A percentile compares a stretch with the other conserved stretches of the same genome.
phyloP scores from a whole-genome alignment of 1,140 invertebrate genomes.

The Psix sp. region DNA sequence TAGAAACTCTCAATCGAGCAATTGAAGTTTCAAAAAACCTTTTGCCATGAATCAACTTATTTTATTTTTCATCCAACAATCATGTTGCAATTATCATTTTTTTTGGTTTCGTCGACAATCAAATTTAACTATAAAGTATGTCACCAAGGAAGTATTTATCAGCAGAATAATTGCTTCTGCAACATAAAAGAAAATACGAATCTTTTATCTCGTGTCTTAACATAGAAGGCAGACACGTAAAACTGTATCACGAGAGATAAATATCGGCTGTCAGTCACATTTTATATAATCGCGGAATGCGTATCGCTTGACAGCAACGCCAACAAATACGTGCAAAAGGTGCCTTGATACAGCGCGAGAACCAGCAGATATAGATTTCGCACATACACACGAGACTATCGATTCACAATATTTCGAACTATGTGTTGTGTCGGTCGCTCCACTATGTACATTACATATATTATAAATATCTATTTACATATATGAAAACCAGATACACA shows the following conservation, averaged over 20 bases:
- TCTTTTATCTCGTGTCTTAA: too few relatives aligned
- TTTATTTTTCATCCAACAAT: too few relatives aligned
- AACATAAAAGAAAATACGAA: too few relatives aligned
- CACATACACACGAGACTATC: slow-evolving; percentile 53
- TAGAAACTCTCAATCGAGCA: too few relatives aligned
- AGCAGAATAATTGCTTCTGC: too few relatives aligned
- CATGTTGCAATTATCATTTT: too few relatives aligned
- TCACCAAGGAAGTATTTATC: too few relatives aligned
- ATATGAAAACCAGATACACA: slow-evolving; percentile 28
- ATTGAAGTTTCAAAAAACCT: too few relatives aligned
- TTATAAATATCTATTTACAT: too few relatives aligned
- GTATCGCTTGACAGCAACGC: slow-evolving; percentile 45
- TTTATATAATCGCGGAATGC: slow-evolving; percentile 45
- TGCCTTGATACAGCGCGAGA: slow-evolving; percentile 32
- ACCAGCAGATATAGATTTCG: slow-evolving; percentile 41
- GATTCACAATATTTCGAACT: slow-evolving; percentile 50
- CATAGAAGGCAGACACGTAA: slow-evolving; percentile 31
- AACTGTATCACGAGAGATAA: slow-evolving; percentile 46
- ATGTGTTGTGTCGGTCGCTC: slow-evolving; percentile 34
- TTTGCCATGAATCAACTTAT: too few relatives aligned
- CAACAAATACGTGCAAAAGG: slow-evolving; percentile 49
- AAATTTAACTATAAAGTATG: too few relatives aligned
- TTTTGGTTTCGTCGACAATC: too few relatives aligned
- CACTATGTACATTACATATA: slow-evolving; percentile 37
- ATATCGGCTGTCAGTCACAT: slow-evolving; percentile 45